These are phyloP conservation scores for Agonopterix heracliana DNA, from an alignment of 2,888 invertebrate species.

Conservation along the genomic window DNA sequence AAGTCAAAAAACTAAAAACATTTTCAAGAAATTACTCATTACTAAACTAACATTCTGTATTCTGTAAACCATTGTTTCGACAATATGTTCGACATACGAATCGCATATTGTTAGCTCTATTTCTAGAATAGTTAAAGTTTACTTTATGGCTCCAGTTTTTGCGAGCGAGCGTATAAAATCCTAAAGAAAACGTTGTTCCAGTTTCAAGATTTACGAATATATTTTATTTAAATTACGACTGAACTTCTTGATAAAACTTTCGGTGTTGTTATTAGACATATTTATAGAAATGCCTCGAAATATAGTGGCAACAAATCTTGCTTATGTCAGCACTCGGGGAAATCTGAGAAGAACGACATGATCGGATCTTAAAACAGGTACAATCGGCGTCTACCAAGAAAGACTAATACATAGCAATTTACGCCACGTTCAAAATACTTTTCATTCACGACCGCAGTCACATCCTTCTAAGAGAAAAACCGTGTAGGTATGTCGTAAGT, in stretches of 20 bases:
- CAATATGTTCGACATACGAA: conserved; percentile 55
- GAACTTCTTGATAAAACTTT: background rate
- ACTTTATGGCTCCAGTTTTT: conserved; percentile 50
- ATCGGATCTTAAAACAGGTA: too few relatives aligned
- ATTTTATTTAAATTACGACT: background rate
- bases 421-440: too few relatives aligned
- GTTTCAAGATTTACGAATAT: conserved; percentile 4
- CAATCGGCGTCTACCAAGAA: too few relatives aligned
- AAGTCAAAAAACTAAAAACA: conserved; percentile 44
- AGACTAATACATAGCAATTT: too few relatives aligned
- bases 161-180: conserved; percentile 46
- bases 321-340: too few relatives aligned
- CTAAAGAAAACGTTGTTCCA: conserved; percentile 32
- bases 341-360: too few relatives aligned
- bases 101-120: conserved; percentile 56
- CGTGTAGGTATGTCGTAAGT: background rate
- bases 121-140: conserved; percentile 53
- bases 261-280: too few relatives aligned
- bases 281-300: too few relatives aligned
- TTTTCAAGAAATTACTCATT: conserved; percentile 55
- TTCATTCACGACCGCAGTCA: background rate
- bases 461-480: background rate
- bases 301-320: too few relatives aligned
- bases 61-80: conserved; percentile 53
- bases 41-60: conserved; percentile 21